Conservation (phyloP, 2,113 vertebrate genomes). For the Hyaena hyaena region DNA sequence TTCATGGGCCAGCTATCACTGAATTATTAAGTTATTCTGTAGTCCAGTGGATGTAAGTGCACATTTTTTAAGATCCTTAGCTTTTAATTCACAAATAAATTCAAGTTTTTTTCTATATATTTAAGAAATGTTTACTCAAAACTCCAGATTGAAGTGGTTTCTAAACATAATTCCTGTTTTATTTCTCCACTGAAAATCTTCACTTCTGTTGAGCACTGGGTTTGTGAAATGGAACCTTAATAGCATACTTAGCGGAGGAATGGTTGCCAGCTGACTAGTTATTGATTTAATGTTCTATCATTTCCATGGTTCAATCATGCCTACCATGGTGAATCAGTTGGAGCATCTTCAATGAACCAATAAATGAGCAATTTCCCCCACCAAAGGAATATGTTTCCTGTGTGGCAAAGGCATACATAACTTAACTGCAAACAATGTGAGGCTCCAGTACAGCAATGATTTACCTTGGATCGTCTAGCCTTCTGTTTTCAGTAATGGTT, state of each 20-base stretch:
- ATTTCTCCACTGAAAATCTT: slow-evolving; percentile 70
- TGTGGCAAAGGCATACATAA: slow-evolving; percentile 67
- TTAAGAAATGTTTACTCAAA: slow-evolving; percentile 49
- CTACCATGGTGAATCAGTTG: slow-evolving; percentile 78
- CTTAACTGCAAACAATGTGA: slow-evolving; percentile 56
- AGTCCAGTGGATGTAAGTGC: background rate
- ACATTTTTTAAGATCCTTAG: slow-evolving; percentile 34
- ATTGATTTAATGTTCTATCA: slow-evolving; percentile 79
- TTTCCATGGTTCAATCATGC: slow-evolving; percentile 74
- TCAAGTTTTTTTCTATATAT: slow-evolving; percentile 14
- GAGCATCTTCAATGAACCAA: slow-evolving; percentile 71
- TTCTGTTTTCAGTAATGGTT: slow-evolving; percentile 63
- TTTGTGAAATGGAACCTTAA: slow-evolving; percentile 69
- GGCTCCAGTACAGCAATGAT: slow-evolving; percentile 51
- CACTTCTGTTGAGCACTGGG: slow-evolving; percentile 27
- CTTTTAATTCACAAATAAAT: slow-evolving; percentile 57
- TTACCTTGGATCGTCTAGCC: slow-evolving; percentile 59
- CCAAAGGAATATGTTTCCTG: slow-evolving; percentile 69
- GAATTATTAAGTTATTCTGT: slow-evolving; percentile 44
- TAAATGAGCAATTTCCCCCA: slow-evolving; percentile 72
- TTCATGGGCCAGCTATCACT: background rate
- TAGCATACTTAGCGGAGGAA: slow-evolving; percentile 77
- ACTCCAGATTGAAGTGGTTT: slow-evolving; percentile 54
- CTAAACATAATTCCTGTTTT: slow-evolving; percentile 56
- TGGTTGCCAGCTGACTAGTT: slow-evolving; percentile 73